Evolutionary conservation across 2,797 vertebrate genomes (phyloP).

Genomic region (Hoplostethus atlanticus): DNA sequence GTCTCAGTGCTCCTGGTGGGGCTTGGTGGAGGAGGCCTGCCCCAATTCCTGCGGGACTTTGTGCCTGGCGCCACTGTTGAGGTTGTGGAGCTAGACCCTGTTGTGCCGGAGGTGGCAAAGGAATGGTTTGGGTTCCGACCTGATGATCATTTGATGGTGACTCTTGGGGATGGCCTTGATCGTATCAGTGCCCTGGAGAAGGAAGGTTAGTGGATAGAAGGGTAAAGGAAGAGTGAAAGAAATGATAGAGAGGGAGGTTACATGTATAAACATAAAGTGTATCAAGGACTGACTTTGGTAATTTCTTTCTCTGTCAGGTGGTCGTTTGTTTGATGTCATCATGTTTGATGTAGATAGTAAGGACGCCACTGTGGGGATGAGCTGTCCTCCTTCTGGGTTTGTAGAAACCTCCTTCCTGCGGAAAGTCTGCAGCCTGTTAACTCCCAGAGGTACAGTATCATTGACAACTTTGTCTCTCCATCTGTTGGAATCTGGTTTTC

Average conservation of each 20-base stretch:
- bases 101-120: conserved; percentile 90
- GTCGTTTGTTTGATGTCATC: conserved; percentile 85
- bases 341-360: conserved; percentile 99
- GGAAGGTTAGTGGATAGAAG: conserved; percentile 70
- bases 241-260: background rate
- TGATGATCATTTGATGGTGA: conserved; percentile 87
- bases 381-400: conserved; percentile 94
- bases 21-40: conserved; percentile 93
- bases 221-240: background rate
- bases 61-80: conserved; percentile 83
- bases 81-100: conserved; percentile 93
- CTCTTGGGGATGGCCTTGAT: conserved; percentile 71
- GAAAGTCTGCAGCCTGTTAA: conserved; percentile 88
- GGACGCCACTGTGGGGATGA: conserved; percentile 92
- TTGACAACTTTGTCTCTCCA: background rate
- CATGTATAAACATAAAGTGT: background rate
- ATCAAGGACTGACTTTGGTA: conserved; percentile 8
- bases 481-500: background rate
- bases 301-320: conserved; percentile 70
- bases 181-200: conserved; percentile 70
- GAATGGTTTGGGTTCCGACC: conserved; percentile 91
- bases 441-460: conserved; percentile 85
- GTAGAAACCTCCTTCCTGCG: conserved; percentile 89
- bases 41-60: conserved; percentile 94
- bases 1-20: conserved; percentile 91